Base-by-base conservation (phyloP, 2,888 invertebrate genomes). In the Drosophila gaucha region DNA sequence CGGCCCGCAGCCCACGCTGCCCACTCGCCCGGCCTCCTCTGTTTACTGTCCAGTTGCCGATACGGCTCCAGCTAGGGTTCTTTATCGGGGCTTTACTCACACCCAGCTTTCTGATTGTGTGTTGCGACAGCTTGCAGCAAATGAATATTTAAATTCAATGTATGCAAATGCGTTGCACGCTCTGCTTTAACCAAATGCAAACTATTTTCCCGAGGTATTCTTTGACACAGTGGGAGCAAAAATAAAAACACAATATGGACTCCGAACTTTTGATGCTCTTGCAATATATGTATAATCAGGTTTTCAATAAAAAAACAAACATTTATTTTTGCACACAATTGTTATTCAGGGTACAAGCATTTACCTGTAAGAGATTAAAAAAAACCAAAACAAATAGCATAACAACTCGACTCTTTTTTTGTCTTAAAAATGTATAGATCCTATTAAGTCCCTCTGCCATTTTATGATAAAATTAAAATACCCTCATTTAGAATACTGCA, bases 121-220 rank as follows among this genome's bases (percentile, higher is more conserved):
- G 62, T 46, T 56, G 43, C 56, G 43, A 50, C 69, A 75, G 69
- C 78, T 76, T 74, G 67, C 69, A 41, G 68, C 60, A 76, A 85
- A 77, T 79, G 67, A 73, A 79, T 85, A 83, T 86, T 83, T 78
- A 86, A 84, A 64, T 69, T 41, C 67, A 78, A 74, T 76, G 58
- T 78, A 84, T 83, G 80, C 78, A 80, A 84, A 83, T 86, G 66
- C 16, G 60, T 41, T 55, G 69, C 66, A 30, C 38, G 54, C 46
- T 58, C 6, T 28, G 51, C 39, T 52, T 78, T 51, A 68, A 71
- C 50, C 62, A 64, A 69, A 56, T 54, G 65, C 43, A 60, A 65
- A 76, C 67, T 70, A 70, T 74, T 65, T 69, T 39, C 43, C 26
- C 47, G 41, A 26, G n/a, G 36, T 33, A 28, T 31, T 8, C 24